A percentile compares a stretch with the other conserved stretches of the same genome.
These are phyloP conservation scores for Pachycephala philippinensis DNA, from an alignment of 2,113 vertebrate species.

Conservation along the genomic window DNA sequence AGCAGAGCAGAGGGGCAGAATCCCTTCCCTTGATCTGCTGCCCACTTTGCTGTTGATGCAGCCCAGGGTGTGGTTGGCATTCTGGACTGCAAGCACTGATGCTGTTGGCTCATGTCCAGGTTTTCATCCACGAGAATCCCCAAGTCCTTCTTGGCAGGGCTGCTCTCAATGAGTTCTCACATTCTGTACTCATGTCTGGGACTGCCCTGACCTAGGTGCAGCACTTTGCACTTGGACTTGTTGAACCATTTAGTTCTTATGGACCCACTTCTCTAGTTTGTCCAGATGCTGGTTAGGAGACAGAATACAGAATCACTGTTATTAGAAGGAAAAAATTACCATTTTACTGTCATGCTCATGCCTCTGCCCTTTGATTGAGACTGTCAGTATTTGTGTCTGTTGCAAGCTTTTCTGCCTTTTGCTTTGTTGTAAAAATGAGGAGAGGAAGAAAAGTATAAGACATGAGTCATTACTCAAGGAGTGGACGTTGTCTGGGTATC, in stretches of 20 bases:
- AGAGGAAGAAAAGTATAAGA: neutral
- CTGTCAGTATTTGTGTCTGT: neutral
- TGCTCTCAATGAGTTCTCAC: neutral
- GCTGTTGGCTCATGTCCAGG: neutral
- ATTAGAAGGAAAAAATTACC: neutral
- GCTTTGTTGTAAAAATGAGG: neutral
- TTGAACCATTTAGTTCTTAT: neutral
- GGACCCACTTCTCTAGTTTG: neutral
- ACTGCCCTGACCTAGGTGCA: neutral
- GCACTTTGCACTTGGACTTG: neutral
- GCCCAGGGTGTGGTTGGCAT: neutral
- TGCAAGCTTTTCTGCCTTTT: neutral
- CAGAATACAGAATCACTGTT: neutral
- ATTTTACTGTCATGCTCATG: neutral
- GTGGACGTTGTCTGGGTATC: neutral
- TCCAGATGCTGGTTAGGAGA: neutral
- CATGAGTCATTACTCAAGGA: neutral
- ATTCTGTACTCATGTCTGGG: neutral
- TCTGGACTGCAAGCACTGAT: neutral
- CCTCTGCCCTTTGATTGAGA: conserved; percentile 13
- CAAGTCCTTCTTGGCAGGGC: neutral
- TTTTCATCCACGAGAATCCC: neutral
- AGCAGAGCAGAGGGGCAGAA: neutral
- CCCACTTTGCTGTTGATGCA: neutral
- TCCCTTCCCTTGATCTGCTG: neutral